These are phyloP conservation scores for Steinernema khuongi DNA, from an alignment of 1,140 invertebrate genomes.

Conservation along the genomic window DNA sequence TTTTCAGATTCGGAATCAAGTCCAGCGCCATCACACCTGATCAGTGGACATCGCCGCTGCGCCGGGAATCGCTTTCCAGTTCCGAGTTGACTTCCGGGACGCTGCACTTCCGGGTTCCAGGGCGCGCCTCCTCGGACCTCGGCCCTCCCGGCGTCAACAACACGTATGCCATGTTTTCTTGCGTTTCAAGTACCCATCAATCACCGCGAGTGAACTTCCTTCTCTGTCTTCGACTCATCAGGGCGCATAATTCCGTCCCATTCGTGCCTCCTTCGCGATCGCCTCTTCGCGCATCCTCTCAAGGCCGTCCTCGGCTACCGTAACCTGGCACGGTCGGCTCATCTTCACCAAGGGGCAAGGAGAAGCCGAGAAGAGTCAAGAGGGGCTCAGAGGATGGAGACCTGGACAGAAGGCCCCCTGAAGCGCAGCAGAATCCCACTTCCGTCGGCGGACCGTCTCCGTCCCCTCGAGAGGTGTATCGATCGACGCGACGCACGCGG, in stretches of 20 bases:
- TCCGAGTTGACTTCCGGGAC: too few relatives aligned
- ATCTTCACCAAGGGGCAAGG: too few relatives aligned
- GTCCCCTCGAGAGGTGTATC: background rate
- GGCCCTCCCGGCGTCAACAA: background rate
- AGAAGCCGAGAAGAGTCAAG: too few relatives aligned
- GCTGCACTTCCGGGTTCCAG: too few relatives aligned
- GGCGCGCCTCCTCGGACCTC: too few relatives aligned
- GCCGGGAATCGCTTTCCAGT: too few relatives aligned
- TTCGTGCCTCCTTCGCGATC: background rate
- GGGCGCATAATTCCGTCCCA: background rate
- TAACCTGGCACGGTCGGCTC: background rate
- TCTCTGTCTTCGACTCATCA: background rate
- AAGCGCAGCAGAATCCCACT: background rate
- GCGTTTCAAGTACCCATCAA: background rate
- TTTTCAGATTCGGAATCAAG: too few relatives aligned
- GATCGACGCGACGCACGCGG: background rate
- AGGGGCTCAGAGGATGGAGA: too few relatives aligned
- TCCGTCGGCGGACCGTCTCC: background rate
- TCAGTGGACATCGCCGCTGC: too few relatives aligned
- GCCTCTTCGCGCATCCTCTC: slow-evolving; percentile 11
- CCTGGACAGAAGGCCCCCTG: too few relatives aligned
- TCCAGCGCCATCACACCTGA: too few relatives aligned
- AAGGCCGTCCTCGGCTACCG: background rate
- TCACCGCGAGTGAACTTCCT: background rate
- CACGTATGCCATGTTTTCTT: background rate